A percentile compares a stretch with the other conserved stretches of the same genome.
Evolutionary conservation across 2,888 invertebrate species (phyloP).

Genomic region (Drosophila macrothrix): DNA sequence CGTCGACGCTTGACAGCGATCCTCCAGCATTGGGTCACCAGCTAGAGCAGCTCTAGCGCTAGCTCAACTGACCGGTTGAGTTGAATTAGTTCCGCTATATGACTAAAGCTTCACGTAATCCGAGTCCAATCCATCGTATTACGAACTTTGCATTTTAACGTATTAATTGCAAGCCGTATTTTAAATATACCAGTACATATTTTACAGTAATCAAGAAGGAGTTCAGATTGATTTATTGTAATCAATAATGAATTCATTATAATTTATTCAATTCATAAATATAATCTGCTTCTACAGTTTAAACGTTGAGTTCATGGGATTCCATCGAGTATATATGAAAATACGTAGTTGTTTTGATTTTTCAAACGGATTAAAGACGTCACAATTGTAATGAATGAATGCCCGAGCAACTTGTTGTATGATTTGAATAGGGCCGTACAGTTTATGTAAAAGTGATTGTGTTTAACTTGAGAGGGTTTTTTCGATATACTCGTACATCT

Average conservation of each 20-base stretch:
- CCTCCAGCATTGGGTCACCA: conserved; percentile 52
- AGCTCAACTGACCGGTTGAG: conserved; percentile 35
- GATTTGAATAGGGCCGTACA: background rate
- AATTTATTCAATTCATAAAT: conserved; percentile 9
- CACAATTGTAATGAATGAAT: conserved; percentile 5
- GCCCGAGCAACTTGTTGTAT: background rate
- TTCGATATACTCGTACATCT: too few species aligned
- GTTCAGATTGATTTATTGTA: background rate
- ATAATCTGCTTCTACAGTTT: background rate
- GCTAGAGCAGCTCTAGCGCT: conserved; percentile 9
- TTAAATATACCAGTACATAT: background rate
- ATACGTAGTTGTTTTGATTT: background rate
- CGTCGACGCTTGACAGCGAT: conserved; percentile 62
- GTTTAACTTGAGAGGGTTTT: background rate
- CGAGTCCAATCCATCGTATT: conserved; percentile 53
- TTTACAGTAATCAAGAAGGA: background rate
- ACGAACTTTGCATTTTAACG: conserved; percentile 10
- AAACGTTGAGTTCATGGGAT: conserved; percentile 1
- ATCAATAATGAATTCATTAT: background rate
- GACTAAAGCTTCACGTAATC: conserved; percentile 71
- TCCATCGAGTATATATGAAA: background rate
- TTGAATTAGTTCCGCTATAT: conserved; percentile 73
- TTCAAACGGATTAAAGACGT: conserved; percentile 10
- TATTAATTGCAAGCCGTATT: conserved; percentile 4
- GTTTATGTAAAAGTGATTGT: background rate